Evolutionary conservation across 2,113 vertebrate genomes (phyloP).

Genomic region (Phycodurus eques): DNA sequence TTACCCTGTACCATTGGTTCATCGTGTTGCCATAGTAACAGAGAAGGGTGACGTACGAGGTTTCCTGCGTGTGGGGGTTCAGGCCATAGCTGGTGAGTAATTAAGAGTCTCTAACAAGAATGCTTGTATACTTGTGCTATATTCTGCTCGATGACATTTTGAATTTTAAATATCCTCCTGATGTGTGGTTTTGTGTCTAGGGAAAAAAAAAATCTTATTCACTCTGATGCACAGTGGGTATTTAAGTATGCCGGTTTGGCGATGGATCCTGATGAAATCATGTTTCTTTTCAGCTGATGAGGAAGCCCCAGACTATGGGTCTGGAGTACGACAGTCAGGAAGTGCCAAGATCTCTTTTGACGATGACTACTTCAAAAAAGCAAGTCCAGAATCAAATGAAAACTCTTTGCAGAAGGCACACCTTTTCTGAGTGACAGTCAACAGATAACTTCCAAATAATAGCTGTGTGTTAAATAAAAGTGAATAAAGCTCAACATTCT

Average conservation of each 20-base stretch:
- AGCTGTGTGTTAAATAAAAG: no score
- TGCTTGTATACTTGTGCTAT: no score
- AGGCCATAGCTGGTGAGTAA: conserved; percentile 92
- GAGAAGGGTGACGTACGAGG: conserved; percentile 96
- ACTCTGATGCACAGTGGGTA: conserved; percentile 20
- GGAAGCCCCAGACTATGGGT: conserved; percentile 97
- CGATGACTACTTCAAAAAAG: conserved; percentile 94
- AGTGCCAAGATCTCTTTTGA: conserved; percentile 99
- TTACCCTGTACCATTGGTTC: conserved; percentile 94
- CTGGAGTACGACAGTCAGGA: conserved; percentile 94
- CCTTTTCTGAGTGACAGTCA: background rate
- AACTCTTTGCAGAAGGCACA: conserved; percentile 1
- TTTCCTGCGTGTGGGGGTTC: conserved; percentile 94
- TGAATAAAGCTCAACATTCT: no score
- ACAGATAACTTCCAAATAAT: background rate
- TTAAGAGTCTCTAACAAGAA: conserved; percentile 35
- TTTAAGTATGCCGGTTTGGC: conserved; percentile 5
- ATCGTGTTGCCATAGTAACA: conserved; percentile 92
- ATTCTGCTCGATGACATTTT: background rate
- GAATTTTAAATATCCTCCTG: background rate
- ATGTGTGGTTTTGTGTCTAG: background rate
- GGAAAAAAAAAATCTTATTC: conserved; percentile 5
- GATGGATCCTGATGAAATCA: conserved; percentile 29
- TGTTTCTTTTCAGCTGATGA: conserved; percentile 82
- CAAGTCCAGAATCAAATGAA: conserved; percentile 47